These are phyloP conservation scores for Orientallactaga sibirica DNA, from an alignment of 2,797 vertebrate genomes.

Conservation along the genomic window DNA sequence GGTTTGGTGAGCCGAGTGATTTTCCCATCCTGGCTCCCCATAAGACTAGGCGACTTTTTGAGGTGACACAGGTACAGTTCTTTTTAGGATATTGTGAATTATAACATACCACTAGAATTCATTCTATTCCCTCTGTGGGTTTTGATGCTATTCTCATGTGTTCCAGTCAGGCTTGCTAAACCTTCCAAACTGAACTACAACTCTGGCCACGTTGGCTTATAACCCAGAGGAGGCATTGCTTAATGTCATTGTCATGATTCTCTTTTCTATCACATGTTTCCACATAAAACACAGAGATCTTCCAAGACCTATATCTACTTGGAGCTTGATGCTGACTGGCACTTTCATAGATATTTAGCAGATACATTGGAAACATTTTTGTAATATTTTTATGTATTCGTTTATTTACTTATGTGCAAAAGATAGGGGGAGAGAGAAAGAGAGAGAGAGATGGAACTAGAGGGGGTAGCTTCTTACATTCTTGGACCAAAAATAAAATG, in stretches of 20 bases:
- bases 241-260: background rate
- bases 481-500: background rate
- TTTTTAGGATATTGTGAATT: background rate
- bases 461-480: background rate
- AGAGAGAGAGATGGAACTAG: background rate
- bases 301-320: background rate
- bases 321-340: background rate
- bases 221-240: conserved; percentile 1
- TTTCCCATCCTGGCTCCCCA: too few species aligned
- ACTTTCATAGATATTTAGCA: conserved; percentile 4
- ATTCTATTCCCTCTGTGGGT: background rate
- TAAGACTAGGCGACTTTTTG: background rate
- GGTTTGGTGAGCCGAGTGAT: too few species aligned
- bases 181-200: background rate
- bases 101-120: background rate
- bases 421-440: too few species aligned
- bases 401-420: too few species aligned
- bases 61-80: too few species aligned
- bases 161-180: background rate
- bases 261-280: background rate
- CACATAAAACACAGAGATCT: background rate
- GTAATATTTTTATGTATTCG: too few species aligned
- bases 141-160: background rate
- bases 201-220: background rate
- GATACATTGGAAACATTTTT: background rate